These are phyloP conservation scores for Epizoanthus illoricatus DNA, from an alignment of 92 coral and sea anemone genomes.

Conservation along the genomic window DNA sequence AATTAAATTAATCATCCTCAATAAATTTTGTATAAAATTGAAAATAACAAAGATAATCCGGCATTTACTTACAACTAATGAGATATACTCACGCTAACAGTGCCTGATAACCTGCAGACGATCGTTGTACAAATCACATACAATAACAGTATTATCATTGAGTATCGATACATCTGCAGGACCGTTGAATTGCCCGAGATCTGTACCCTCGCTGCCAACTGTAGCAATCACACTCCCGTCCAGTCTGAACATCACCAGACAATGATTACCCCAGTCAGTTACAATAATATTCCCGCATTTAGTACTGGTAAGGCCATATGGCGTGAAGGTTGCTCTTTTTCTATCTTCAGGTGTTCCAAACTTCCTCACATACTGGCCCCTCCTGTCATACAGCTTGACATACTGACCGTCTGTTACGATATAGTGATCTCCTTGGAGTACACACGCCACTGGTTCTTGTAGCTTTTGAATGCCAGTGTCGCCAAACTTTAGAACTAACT, in stretches of 20 bases:
- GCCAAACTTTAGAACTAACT: background rate
- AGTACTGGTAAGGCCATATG: background rate
- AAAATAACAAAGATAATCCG: too few relatives aligned
- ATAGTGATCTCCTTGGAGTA: too few relatives aligned
- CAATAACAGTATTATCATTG: background rate
- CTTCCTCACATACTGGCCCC: too few relatives aligned
- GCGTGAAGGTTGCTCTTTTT: background rate
- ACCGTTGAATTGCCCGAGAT: background rate
- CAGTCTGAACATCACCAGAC: too few relatives aligned
- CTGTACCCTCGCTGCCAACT: background rate
- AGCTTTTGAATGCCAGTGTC: too few relatives aligned
- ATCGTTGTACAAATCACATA: background rate
- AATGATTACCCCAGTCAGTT: background rate
- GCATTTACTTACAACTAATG: too few relatives aligned
- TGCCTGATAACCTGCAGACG: background rate
- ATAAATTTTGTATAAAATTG: too few relatives aligned
- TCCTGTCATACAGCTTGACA: background rate
- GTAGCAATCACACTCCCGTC: background rate
- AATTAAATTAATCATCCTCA: too few relatives aligned
- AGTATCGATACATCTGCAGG: background rate
- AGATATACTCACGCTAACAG: too few relatives aligned
- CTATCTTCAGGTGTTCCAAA: background rate
- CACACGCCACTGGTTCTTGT: too few relatives aligned
- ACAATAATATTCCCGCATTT: background rate
- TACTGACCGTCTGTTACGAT: background rate